Evolutionary conservation across 2,888 invertebrate species (phyloP).

Genomic region (Panorpa germanica): DNA sequence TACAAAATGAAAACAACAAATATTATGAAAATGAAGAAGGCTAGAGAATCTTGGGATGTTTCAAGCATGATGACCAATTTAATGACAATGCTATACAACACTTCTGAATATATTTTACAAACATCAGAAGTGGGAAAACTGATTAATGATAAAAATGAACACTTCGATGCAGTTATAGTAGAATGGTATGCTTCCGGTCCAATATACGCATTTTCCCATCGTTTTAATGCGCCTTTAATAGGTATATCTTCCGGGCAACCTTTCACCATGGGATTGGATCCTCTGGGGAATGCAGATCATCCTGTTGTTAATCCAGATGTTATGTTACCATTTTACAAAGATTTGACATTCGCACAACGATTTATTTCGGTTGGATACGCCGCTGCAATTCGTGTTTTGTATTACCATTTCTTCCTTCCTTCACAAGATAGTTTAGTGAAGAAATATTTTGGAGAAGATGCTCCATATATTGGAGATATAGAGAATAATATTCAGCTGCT

Average conservation of each 20-base stretch:
- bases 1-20: no score
- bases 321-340: constrained; percentile 21
- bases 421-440: constrained; percentile 10
- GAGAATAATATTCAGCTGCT: constrained; percentile 13
- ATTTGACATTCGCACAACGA: constrained; percentile 21
- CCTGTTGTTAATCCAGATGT: constrained; percentile 29
- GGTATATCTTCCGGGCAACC: constrained; percentile 27
- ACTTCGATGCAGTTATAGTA: constrained; percentile 32
- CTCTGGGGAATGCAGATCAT: constrained; percentile 28
- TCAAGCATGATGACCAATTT: no score
- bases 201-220: constrained; percentile 28
- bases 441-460: constrained; percentile 18
- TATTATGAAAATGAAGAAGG: no score
- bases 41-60: no score
- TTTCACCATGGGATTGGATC: constrained; percentile 24
- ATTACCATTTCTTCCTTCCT: constrained; percentile 2
- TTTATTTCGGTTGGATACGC: constrained; percentile 11
- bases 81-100: no score
- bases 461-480: constrained; percentile 18
- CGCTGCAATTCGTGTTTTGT: no score
- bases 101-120: no score
- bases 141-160: constrained; percentile 21
- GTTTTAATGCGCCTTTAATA: constrained; percentile 30
- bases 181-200: constrained; percentile 27
- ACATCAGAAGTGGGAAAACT: constrained; percentile 13